Evolutionary conservation across 2,797 vertebrate genomes (phyloP).

Genomic region (Gobio occitaniae): DNA sequence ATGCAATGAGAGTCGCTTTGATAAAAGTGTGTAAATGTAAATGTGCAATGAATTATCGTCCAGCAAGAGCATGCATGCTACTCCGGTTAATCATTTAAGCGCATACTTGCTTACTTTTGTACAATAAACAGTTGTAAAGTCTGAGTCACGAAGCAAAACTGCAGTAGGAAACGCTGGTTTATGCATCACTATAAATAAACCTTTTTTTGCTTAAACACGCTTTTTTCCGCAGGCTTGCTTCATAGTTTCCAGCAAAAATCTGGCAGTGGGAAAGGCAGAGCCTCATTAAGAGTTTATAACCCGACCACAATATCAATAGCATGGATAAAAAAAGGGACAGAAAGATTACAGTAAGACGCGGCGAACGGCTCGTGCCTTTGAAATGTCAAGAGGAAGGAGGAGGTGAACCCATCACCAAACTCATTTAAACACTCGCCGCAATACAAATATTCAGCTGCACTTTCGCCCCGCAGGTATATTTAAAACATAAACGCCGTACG

Average conservation of each 20-base stretch:
- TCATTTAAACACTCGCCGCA: slow-evolving; percentile 76
- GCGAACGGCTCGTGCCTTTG: slow-evolving; percentile 71
- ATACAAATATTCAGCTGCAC: slow-evolving; percentile 78
- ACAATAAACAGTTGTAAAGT: not conserved
- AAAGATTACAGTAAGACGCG: slow-evolving; percentile 81
- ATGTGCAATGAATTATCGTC: not conserved
- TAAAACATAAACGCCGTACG: slow-evolving; percentile 74
- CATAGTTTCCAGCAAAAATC: slow-evolving; percentile 69
- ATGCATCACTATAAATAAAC: slow-evolving; percentile 71
- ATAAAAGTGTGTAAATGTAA: not conserved
- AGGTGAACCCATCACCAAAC: slow-evolving; percentile 80
- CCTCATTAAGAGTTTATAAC: slow-evolving; percentile 82
- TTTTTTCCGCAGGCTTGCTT: slow-evolving; percentile 60
- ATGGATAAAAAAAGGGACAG: slow-evolving; percentile 51
- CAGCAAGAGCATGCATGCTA: not conserved
- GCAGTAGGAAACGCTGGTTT: slow-evolving; percentile 43
- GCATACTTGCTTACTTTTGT: slow-evolving; percentile 19
- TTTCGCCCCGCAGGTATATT: slow-evolving; percentile 76
- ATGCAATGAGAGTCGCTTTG: not conserved
- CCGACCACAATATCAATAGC: slow-evolving; percentile 79
- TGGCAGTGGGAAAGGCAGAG: slow-evolving; percentile 67
- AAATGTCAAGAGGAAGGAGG: slow-evolving; percentile 78
- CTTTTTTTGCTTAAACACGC: slow-evolving; percentile 61
- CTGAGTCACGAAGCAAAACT: slow-evolving; percentile 11
- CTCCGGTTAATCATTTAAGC: not conserved